phyloP scores from a whole-genome alignment of 2,797 vertebrate genomes.

The Acridotheres tristis region DNA sequence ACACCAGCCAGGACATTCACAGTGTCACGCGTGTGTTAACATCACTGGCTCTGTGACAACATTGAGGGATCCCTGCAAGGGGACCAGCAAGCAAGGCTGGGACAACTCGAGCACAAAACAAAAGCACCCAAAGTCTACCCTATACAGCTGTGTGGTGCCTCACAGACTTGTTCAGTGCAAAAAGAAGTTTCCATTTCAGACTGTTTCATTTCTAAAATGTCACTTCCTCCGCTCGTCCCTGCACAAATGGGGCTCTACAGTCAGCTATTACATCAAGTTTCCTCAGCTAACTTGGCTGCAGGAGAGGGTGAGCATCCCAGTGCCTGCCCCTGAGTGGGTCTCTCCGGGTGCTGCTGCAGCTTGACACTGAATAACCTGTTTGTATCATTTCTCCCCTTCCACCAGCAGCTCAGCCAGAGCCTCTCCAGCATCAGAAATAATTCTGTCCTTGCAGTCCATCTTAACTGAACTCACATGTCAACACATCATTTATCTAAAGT shows the following conservation, averaged over 20 bases:
- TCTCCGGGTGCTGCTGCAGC: neutral
- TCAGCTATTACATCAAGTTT: neutral
- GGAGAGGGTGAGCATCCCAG: neutral
- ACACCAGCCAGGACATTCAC: neutral
- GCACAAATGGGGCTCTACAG: neutral
- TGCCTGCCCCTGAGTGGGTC: neutral
- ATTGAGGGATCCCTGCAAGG: neutral
- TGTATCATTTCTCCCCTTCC: neutral
- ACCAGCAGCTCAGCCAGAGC: neutral
- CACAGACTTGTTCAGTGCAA: neutral
- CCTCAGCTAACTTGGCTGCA: neutral
- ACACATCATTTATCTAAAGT: neutral
- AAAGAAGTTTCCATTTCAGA: neutral
- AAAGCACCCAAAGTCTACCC: neutral
- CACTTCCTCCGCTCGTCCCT: neutral
- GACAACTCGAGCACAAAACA: neutral
- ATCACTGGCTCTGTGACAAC: neutral
- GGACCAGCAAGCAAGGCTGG: neutral
- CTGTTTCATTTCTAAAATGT: neutral
- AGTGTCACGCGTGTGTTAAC: neutral
- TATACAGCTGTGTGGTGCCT: neutral
- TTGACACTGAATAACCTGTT: neutral
- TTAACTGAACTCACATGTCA: neutral
- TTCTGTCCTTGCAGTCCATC: neutral
- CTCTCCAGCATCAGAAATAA: neutral